Evolutionary conservation across 2,113 vertebrate genomes (phyloP), one percentile per base, ranked within the genome.

Genomic region (Rhadina sibilatrix): DNA sequence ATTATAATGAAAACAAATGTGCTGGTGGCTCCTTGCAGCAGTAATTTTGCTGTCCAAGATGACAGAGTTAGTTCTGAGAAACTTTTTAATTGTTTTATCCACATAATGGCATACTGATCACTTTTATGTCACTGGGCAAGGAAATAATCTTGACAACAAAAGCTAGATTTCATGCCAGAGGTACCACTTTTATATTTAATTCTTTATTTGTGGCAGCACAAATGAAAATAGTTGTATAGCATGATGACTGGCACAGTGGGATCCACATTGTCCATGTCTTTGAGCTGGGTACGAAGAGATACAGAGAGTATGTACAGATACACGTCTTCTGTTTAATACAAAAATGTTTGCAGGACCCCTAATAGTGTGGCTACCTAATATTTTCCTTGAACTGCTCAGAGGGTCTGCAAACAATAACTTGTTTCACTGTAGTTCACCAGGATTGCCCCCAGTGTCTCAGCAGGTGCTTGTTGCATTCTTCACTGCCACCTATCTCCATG

Each of bases 1-100:
- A 37, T 91, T 92, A 57, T 87, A 87, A 91, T 22, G 74, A 93
- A 96, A 94, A 94, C 83, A 93, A 94, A 90, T 40, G 80, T 69
- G 38, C 47, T 63, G 44, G 64, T 86, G 59, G 47, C 52, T 94
- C 68, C 44, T 90, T 92, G 71, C 83, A 93, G 72, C 79, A 83
- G 56, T 88, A 94, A 93, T 94, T 93, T 96, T 95, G 83, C 60
- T 95, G 89, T 93, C 86, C 93, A 81, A 72, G 71, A 87, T 96
- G 94, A 95, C 86, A 81, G 75, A 93, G 86, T 90, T 93, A 94
- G 86, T 94, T 94, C 89, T 89, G 72, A 90, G 40, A 90, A 96
- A 92, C 91, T 96, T 94, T 93, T 95, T 56, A 92, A 92, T 94
- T 87, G 76, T 89, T 92, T 95, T 94, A 89, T 90, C 89, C 86